These are phyloP conservation scores for Neodiprion pinetum DNA, from an alignment of 1,140 invertebrate species.

Conservation along the genomic window DNA sequence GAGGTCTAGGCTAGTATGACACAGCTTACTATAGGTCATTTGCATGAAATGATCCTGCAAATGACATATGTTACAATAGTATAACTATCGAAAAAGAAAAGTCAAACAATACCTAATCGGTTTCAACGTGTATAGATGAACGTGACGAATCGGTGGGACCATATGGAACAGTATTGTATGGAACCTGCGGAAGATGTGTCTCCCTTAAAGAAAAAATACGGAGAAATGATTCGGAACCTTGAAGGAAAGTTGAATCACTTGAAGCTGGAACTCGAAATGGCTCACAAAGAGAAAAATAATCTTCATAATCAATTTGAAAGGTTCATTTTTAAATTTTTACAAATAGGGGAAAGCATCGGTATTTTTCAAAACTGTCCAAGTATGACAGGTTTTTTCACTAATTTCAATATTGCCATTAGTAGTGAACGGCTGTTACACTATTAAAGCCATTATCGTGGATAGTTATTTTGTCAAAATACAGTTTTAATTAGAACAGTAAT, in stretches of 20 bases:
- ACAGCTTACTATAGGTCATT: too few relatives aligned
- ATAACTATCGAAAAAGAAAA: background rate
- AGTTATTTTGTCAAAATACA: too few relatives aligned
- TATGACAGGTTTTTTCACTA: too few relatives aligned
- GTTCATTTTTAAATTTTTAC: slow-evolving; percentile 12
- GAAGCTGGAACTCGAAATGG: slow-evolving; percentile 23
- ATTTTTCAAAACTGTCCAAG: too few relatives aligned
- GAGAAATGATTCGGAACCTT: slow-evolving; percentile 29
- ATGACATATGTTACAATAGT: too few relatives aligned
- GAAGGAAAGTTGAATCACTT: slow-evolving; percentile 24
- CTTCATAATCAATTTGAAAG: slow-evolving; percentile 33
- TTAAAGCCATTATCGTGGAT: too few relatives aligned
- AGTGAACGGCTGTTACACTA: too few relatives aligned
- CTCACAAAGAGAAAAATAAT: slow-evolving; percentile 21
- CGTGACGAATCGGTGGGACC: slow-evolving; percentile 11
- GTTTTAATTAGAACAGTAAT: too few relatives aligned
- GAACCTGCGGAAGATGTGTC: background rate
- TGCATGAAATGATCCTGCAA: too few relatives aligned
- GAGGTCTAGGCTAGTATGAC: too few relatives aligned
- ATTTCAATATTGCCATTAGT: too few relatives aligned
- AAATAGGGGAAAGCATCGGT: background rate
- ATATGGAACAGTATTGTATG: slow-evolving; percentile 9
- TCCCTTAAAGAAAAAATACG: slow-evolving; percentile 24
- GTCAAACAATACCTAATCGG: background rate
- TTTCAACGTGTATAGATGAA: background rate